Percentiles rank a stretch among this genome's conserved stretches.
phyloP scores from a whole-genome alignment of 2,888 invertebrate species.

The Thalpophila matura region DNA sequence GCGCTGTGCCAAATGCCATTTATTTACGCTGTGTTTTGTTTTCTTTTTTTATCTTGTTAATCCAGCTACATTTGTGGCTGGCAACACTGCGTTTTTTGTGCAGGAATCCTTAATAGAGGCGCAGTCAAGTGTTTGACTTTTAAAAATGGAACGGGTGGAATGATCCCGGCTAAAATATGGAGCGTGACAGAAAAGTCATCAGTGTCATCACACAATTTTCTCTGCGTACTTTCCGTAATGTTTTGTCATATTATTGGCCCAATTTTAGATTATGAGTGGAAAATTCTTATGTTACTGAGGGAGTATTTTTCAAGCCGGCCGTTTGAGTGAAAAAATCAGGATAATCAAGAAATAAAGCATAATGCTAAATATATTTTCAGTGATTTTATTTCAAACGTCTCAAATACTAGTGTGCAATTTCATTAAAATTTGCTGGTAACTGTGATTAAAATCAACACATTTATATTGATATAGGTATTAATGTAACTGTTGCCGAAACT shows the following conservation, averaged over 20 bases:
- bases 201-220: slow-evolving; percentile 52
- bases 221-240: slow-evolving; percentile 33
- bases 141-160: slow-evolving; percentile 41
- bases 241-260: slow-evolving; percentile 30
- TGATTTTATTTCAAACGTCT: background rate
- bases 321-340: background rate
- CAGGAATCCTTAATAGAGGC: slow-evolving; percentile 46
- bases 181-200: no score
- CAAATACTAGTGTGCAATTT: background rate
- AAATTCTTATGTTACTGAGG: background rate
- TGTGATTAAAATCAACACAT: slow-evolving; percentile 6
- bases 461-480: slow-evolving; percentile 2
- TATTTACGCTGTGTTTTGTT: slow-evolving; percentile 55
- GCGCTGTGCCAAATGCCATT: slow-evolving; percentile 79
- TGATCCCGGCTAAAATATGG: slow-evolving; percentile 27
- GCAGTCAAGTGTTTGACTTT: slow-evolving; percentile 53
- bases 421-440: background rate
- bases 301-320: background rate
- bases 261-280: slow-evolving; percentile 9
- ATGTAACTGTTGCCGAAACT: slow-evolving; percentile 25
- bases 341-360: background rate
- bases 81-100: slow-evolving; percentile 49
- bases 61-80: slow-evolving; percentile 57
- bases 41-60: slow-evolving; percentile 56
- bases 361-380: background rate